Conservation (phyloP, 2,797 vertebrate species). For the Mionectes olivaceus region DNA sequence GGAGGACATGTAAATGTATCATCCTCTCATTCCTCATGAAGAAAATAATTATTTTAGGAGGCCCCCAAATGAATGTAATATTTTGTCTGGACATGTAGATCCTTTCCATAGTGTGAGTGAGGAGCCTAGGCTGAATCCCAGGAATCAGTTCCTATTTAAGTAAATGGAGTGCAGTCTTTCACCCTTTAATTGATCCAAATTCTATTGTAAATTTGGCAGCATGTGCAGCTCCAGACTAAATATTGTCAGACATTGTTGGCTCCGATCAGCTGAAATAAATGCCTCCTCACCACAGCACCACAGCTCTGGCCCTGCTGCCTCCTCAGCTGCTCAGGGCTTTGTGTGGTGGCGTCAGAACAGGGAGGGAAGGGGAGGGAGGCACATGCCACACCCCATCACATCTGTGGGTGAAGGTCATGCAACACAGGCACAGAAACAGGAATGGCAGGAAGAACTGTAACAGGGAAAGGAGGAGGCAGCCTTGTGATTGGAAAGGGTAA, state of each 20-base stretch:
- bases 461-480: neutral
- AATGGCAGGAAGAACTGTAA: neutral
- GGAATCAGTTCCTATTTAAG: neutral
- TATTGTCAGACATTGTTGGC: neutral
- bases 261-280: neutral
- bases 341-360: rapidly evolving
- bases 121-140: neutral
- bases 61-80: neutral
- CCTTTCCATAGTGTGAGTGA: neutral
- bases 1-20: neutral
- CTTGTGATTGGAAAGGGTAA: neutral
- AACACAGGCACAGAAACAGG: neutral
- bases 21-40: neutral
- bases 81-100: neutral
- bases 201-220: neutral
- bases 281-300: neutral
- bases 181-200: neutral
- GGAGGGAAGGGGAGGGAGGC: neutral
- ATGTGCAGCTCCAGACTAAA: neutral
- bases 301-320: neutral
- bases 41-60: conserved; percentile 1
- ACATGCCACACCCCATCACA: rapidly evolving
- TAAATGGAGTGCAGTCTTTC: neutral
- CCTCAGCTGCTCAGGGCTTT: neutral
- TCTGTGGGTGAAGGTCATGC: neutral